A percentile compares a stretch with the other conserved stretches of the same genome.
phyloP scores from a whole-genome alignment of 2,113 vertebrate genomes.

The Emydura subglobosa region DNA sequence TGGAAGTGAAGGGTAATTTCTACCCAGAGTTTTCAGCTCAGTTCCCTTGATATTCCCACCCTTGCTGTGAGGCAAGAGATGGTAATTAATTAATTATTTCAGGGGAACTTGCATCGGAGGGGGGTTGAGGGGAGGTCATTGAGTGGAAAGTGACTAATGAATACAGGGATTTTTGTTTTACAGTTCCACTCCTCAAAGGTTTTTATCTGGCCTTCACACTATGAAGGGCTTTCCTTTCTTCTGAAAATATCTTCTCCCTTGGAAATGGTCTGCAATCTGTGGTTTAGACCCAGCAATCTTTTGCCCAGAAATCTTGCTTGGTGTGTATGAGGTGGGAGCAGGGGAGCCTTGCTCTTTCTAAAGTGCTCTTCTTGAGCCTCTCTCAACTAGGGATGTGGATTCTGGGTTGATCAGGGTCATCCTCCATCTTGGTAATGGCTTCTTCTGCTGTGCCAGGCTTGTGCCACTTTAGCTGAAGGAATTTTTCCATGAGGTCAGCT shows the following conservation, averaged over 20 bases:
- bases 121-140: not conserved
- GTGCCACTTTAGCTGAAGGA: conserved; percentile 74
- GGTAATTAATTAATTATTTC: not conserved
- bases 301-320: not conserved
- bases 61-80: not conserved
- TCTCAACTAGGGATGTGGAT: conserved; percentile 75
- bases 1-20: conserved; percentile 29
- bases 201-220: not conserved
- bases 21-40: conserved; percentile 11
- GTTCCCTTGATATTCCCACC: not conserved
- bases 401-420: conserved; percentile 66
- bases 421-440: conserved; percentile 75
- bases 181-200: not conserved
- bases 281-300: not conserved
- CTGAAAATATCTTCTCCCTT: not conserved
- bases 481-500: conserved; percentile 80
- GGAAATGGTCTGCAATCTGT: not conserved
- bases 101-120: not conserved
- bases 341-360: not conserved
- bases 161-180: not conserved
- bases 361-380: conserved; percentile 14
- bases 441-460: conserved; percentile 65
- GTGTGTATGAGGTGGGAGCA: not conserved
- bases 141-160: not conserved
- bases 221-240: not conserved